Evolutionary conservation across 2,888 invertebrate species (phyloP).

Genomic region (Metopia argyrocephala): DNA sequence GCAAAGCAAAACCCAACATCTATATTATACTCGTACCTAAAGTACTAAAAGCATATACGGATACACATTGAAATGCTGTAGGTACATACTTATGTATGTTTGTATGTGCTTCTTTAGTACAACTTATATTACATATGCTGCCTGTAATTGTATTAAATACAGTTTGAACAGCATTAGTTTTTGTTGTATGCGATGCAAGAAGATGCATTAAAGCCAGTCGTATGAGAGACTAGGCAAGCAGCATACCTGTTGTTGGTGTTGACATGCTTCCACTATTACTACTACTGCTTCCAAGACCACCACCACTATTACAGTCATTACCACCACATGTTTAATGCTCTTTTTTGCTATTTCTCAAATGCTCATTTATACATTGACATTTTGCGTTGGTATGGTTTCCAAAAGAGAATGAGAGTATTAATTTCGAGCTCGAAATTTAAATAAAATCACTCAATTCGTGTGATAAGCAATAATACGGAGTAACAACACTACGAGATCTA

Average conservation of each 20-base stretch:
- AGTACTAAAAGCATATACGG: neutral
- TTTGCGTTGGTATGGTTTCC: slow-evolving; percentile 34
- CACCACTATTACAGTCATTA: slow-evolving; percentile 2
- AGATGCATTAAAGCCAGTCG: slow-evolving; percentile 34
- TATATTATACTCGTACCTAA: slow-evolving; percentile 1
- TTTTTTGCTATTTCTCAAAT: neutral
- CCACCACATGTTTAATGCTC: slow-evolving; percentile 4
- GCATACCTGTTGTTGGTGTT: slow-evolving; percentile 60
- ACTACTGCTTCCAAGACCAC: slow-evolving; percentile 12
- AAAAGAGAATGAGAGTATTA: slow-evolving; percentile 22
- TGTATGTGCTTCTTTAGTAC: too few species aligned
- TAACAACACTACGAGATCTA: slow-evolving; percentile 60
- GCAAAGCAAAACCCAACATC: slow-evolving; percentile 43
- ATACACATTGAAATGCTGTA: neutral
- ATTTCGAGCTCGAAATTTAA: slow-evolving; percentile 28
- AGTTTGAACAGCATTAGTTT: slow-evolving; percentile 36
- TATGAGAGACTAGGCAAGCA: neutral
- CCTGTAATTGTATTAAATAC: neutral
- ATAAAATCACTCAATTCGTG: slow-evolving; percentile 51
- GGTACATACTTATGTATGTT: neutral
- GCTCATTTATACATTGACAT: slow-evolving; percentile 42
- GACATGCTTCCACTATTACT: slow-evolving; percentile 23
- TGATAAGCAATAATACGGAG: slow-evolving; percentile 54
- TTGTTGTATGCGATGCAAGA: slow-evolving; percentile 9
- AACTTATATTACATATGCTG: too few species aligned